Evolutionary conservation across 2,888 invertebrate species (phyloP).

Genomic region (Cybosia mesomella): DNA sequence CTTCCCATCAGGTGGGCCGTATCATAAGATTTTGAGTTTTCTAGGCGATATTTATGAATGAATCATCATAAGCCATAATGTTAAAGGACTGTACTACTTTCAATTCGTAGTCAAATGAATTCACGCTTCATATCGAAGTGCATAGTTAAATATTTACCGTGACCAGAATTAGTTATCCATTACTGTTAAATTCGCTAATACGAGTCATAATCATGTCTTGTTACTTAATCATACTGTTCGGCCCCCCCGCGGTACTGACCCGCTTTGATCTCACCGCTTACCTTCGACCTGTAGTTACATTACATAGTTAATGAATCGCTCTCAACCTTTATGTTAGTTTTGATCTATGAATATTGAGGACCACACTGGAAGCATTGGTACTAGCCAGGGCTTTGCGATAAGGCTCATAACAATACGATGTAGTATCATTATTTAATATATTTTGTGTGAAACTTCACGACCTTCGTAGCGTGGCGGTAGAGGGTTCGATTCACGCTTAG

Average conservation of each 20-base stretch:
- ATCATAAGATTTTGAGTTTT: no score
- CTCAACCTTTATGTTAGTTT: slow-evolving; percentile 30
- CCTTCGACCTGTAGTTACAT: slow-evolving; percentile 82
- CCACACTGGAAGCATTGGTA: slow-evolving; percentile 34
- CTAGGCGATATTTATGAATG: no score
- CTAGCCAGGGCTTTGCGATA: not conserved
- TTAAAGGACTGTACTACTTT: not conserved
- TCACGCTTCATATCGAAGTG: not conserved
- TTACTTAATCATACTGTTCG: slow-evolving; percentile 28
- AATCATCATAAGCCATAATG: no score
- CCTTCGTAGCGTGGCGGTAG: not conserved
- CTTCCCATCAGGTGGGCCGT: no score
- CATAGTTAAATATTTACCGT: not conserved
- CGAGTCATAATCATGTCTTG: slow-evolving; percentile 13
- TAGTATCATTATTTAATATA: not conserved
- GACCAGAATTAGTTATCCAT: not conserved
- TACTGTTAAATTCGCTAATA: not conserved
- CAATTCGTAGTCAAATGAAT: not conserved
- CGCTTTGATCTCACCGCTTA: slow-evolving; percentile 80
- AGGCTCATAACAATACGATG: not conserved
- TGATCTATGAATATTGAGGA: slow-evolving; percentile 37
- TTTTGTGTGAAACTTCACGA: not conserved
- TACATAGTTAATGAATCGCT: slow-evolving; percentile 75
- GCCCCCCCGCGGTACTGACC: slow-evolving; percentile 45
- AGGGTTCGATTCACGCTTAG: not conserved